phyloP scores from a whole-genome alignment of 2,113 vertebrate genomes.

The Myiagra hebetior region DNA sequence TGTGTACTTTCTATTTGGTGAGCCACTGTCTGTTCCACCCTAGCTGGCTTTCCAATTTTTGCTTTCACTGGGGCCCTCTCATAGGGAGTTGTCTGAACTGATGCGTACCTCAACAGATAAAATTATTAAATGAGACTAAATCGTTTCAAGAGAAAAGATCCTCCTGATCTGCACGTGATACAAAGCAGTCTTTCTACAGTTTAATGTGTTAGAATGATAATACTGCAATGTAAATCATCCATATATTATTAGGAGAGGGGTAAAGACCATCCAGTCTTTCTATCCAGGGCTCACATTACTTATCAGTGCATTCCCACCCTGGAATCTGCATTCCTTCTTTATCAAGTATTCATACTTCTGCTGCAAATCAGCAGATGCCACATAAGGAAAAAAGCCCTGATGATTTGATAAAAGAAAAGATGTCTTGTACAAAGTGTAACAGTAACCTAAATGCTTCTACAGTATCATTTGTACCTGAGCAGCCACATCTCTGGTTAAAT shows the following conservation, averaged over 20 bases:
- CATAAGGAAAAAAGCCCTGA: neutral
- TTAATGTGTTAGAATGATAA: neutral
- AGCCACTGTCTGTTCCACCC: neutral
- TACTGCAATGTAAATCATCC: neutral
- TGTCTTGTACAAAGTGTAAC: neutral
- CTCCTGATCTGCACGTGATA: neutral
- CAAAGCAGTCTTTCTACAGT: neutral
- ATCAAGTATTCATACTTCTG: neutral
- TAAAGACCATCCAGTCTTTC: neutral
- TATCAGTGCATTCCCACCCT: neutral
- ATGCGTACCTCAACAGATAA: neutral
- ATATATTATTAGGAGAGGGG: neutral
- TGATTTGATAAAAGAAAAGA: neutral
- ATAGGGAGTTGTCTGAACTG: neutral
- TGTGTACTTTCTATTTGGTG: neutral
- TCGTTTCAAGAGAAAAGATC: neutral
- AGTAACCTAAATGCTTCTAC: neutral
- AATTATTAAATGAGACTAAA: neutral
- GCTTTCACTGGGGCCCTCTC: neutral
- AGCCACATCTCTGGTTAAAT: neutral
- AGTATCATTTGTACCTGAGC: neutral
- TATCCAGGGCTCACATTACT: neutral
- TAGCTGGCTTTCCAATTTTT: neutral
- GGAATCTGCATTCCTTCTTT: neutral
- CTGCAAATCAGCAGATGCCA: neutral